A percentile compares a stretch with the other conserved stretches of the same genome.
Conservation (phyloP, 2,888 invertebrate species). For the Chalcosyrphus nemorum region DNA sequence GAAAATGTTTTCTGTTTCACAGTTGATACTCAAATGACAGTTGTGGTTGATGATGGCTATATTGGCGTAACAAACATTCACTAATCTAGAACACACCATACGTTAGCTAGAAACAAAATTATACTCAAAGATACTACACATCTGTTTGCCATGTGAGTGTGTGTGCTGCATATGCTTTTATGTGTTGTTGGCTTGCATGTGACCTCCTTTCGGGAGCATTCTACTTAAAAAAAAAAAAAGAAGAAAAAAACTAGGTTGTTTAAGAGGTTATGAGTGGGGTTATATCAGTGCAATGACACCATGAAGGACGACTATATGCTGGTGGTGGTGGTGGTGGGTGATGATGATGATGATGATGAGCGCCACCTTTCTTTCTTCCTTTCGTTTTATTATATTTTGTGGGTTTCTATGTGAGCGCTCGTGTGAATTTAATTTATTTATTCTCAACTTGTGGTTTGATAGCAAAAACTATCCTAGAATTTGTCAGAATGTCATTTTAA, state of each 20-base stretch:
- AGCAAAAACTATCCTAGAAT: not conserved
- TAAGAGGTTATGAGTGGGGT: constrained; percentile 60
- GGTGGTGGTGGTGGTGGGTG: constrained; percentile 14
- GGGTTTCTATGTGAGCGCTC: constrained; percentile 2
- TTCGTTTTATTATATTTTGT: constrained; percentile 9
- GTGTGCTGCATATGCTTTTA: not conserved
- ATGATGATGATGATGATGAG: constrained; percentile 27
- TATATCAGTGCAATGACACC: constrained; percentile 72
- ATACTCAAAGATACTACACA: not conserved
- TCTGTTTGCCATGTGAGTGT: not conserved
- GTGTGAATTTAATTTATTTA: constrained; percentile 61
- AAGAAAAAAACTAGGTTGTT: constrained; percentile 63
- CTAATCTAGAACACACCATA: constrained; percentile 66
- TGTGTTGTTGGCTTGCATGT: constrained; percentile 41
- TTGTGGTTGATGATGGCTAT: constrained; percentile 53
- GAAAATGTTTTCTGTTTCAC: constrained; percentile 41
- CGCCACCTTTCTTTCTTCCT: not conserved
- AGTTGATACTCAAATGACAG: constrained; percentile 35
- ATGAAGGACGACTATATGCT: constrained; percentile 61
- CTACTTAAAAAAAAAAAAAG: constrained; percentile 57
- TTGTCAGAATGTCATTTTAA: constrained; percentile 39
- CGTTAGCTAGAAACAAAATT: constrained; percentile 36
- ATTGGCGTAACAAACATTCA: constrained; percentile 55
- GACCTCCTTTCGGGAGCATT: constrained; percentile 69
- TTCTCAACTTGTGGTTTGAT: constrained; percentile 31